Evolutionary conservation across 64 coral and sea anemone species (phyloP).

Genomic region (Montipora cactus): DNA sequence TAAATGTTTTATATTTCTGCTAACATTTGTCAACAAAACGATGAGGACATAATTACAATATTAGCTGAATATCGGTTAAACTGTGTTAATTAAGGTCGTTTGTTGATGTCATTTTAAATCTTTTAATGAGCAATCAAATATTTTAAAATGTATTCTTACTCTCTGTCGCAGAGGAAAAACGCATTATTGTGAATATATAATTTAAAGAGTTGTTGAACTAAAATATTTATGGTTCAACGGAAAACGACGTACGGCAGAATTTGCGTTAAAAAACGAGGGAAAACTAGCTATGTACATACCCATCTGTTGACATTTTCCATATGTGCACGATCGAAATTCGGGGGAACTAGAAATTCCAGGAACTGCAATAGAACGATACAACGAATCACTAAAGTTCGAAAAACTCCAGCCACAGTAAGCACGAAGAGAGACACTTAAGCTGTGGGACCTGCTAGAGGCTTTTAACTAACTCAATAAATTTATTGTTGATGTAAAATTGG

Average conservation of each 20-base stretch:
- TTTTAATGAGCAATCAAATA: too few relatives aligned
- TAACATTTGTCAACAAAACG: conserved; percentile 6
- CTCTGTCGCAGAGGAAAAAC: neutral
- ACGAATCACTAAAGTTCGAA: neutral
- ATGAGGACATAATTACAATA: neutral
- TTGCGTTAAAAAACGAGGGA: neutral
- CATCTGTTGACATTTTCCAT: conserved; percentile 87
- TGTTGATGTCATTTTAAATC: neutral
- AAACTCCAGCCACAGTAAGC: neutral
- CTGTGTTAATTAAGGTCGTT: neutral
- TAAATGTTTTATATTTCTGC: neutral
- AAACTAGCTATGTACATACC: conserved; percentile 56
- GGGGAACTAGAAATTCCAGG: conserved; percentile 78
- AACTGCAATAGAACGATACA: conserved; percentile 71
- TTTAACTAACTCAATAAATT: conserved; percentile 7
- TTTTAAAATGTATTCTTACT: neutral
- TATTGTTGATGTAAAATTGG: neutral
- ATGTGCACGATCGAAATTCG: conserved; percentile 84
- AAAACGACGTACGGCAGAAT: neutral
- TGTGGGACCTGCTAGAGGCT: conserved; percentile 48
- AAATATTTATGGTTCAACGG: conserved; percentile 63
- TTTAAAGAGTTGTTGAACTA: conserved; percentile 38
- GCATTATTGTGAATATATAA: conserved; percentile 25
- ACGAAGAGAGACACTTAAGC: neutral
- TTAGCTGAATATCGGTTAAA: neutral